Conservation (phyloP, 2,888 invertebrate species). For the Hirtodrosophila trivittata region DNA sequence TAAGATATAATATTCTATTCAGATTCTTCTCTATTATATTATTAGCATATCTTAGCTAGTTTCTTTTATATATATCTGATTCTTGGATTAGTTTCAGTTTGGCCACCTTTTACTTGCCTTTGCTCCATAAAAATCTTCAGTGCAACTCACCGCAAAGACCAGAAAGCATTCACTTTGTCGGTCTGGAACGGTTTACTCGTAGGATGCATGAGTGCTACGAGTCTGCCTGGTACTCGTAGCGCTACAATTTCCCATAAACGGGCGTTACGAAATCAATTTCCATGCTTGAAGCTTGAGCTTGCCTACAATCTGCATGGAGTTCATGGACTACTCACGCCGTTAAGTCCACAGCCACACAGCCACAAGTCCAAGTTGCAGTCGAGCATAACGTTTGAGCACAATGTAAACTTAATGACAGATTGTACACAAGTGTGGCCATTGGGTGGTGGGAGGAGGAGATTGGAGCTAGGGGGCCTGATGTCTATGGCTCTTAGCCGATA, state of each 20-base stretch:
- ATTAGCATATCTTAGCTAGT: too few species aligned
- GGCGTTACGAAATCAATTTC: slow-evolving; percentile 70
- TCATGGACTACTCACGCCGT: slow-evolving; percentile 4
- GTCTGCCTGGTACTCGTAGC: background rate
- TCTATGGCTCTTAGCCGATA: slow-evolving; percentile 47
- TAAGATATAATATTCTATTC: too few species aligned
- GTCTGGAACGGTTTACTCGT: background rate
- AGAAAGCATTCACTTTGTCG: slow-evolving; percentile 16
- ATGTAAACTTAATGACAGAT: slow-evolving; percentile 7
- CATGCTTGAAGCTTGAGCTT: slow-evolving; percentile 41
- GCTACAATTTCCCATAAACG: slow-evolving; percentile 66
- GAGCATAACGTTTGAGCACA: slow-evolving; percentile 24
- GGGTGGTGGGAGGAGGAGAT: background rate
- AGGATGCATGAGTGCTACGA: slow-evolving; percentile 9
- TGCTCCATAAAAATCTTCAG: too few species aligned
- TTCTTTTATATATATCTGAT: too few species aligned
- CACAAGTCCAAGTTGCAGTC: slow-evolving; percentile 1
- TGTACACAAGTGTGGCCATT: background rate
- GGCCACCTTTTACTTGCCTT: too few species aligned
- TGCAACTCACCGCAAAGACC: too few species aligned
- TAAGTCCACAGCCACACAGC: slow-evolving; percentile 7
- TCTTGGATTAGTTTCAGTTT: too few species aligned
- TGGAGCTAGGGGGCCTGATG: background rate
- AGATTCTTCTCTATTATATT: too few species aligned
- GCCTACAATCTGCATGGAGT: background rate